A percentile compares a stretch with the other conserved stretches of the same genome.
Conservation (phyloP, 2,888 invertebrate genomes). For the Maniola hyperantus region DNA sequence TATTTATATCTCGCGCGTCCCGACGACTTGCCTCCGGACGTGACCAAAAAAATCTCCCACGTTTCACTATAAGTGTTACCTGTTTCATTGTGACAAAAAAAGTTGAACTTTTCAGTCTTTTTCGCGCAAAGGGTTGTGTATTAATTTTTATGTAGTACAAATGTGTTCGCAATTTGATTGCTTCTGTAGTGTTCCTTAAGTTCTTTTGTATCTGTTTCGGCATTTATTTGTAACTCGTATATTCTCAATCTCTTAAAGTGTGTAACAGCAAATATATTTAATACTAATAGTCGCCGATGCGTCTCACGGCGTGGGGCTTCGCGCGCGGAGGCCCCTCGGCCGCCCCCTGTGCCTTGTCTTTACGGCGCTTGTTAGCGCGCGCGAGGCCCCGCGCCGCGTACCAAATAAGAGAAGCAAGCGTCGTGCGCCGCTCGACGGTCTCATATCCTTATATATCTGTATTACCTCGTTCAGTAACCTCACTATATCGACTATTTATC, state of each 20-base stretch:
- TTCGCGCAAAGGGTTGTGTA: conserved; percentile 83
- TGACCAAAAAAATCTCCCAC: conserved; percentile 29
- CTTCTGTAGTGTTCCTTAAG: conserved; percentile 81
- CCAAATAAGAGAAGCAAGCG: conserved; percentile 72
- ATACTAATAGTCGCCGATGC: conserved; percentile 55
- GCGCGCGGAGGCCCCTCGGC: conserved; percentile 25
- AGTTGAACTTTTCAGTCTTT: conserved; percentile 80
- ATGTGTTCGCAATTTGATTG: conserved; percentile 83
- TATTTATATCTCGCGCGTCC: conserved; percentile 40
- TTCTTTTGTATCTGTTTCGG: conserved; percentile 73
- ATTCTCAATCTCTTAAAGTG: conserved; percentile 61
- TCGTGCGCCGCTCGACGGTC: conserved; percentile 44
- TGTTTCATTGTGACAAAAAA: conserved; percentile 70
- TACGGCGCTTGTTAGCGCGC: conserved; percentile 33
- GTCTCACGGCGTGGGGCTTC: conserved; percentile 24
- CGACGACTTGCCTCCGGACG: conserved; percentile 19
- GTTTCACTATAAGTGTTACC: conserved; percentile 43
- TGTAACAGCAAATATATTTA: conserved; percentile 42
- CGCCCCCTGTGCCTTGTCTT: conserved; percentile 38
- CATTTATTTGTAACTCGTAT: conserved; percentile 75
- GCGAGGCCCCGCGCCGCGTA: conserved; percentile 46
- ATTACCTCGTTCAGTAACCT: conserved; percentile 78
- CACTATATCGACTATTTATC: conserved; percentile 68
- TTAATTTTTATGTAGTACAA: conserved; percentile 82
- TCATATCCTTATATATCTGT: conserved; percentile 58